These are phyloP conservation scores for Graptemys geographica DNA, from an alignment of 2,797 vertebrate species.

Conservation along the genomic window DNA sequence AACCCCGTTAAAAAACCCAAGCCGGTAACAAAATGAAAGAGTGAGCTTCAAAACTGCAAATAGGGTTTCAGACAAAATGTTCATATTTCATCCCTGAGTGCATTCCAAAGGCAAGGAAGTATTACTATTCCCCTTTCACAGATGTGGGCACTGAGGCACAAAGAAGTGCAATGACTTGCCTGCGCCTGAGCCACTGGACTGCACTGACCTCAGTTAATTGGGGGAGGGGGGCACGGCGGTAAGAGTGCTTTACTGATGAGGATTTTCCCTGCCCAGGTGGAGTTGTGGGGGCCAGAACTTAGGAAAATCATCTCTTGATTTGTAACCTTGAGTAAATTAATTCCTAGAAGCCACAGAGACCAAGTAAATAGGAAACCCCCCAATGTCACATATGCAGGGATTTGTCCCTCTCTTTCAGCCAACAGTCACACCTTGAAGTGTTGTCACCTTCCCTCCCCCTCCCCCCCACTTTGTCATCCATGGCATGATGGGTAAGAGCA, in stretches of 20 bases:
- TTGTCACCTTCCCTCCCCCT: neutral
- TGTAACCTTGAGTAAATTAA: neutral
- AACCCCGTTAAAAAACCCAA: constrained; percentile 33
- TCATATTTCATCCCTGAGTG: neutral
- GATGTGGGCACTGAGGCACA: neutral
- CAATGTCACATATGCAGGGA: neutral
- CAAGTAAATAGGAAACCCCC: neutral
- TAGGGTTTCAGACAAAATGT: constrained; percentile 33
- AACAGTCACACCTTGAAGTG: neutral
- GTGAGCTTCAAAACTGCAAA: constrained; percentile 33
- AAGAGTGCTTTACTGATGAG: neutral
- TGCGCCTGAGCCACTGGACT: neutral
- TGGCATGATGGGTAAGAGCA: neutral
- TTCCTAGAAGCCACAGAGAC: neutral
- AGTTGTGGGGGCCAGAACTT: neutral
- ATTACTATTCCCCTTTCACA: neutral
- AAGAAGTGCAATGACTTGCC: neutral
- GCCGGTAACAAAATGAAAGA: constrained; percentile 22
- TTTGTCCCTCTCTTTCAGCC: neutral
- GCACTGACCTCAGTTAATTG: neutral
- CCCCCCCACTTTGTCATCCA: neutral
- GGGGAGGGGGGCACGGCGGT: neutral
- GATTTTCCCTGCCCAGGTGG: neutral
- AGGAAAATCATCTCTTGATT: neutral
- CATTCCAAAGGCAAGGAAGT: neutral